Evolutionary conservation across 2,888 invertebrate genomes (phyloP).

Genomic region (Hedya salicella): DNA sequence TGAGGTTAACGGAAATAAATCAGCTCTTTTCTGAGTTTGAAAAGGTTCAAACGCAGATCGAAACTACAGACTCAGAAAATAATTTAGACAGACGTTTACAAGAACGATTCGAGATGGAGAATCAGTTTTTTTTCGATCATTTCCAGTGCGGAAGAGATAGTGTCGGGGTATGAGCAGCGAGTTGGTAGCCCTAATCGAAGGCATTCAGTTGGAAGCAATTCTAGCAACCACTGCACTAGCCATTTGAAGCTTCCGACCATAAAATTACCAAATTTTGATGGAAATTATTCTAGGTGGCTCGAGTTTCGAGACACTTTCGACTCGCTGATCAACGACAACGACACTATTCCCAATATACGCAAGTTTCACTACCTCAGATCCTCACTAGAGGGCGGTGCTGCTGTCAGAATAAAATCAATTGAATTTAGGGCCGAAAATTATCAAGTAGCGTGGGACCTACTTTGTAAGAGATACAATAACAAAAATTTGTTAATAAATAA

Average conservation of each 20-base stretch:
- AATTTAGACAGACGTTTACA: slow-evolving; percentile 6
- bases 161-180: neutral
- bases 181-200: neutral
- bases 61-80: neutral
- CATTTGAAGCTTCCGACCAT: slow-evolving; percentile 23
- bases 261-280: slow-evolving; percentile 34
- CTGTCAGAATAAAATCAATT: slow-evolving; percentile 49
- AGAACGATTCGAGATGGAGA: slow-evolving; percentile 6
- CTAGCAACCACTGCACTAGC: neutral
- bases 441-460: slow-evolving; percentile 15
- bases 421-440: slow-evolving; percentile 21
- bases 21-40: slow-evolving; percentile 11
- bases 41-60: slow-evolving; percentile 8
- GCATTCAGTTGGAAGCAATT: neutral
- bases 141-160: slow-evolving; percentile 10
- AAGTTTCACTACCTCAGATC: slow-evolving; percentile 40
- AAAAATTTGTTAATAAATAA: slow-evolving; percentile 26
- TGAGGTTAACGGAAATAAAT: slow-evolving; percentile 9
- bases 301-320: slow-evolving; percentile 37
- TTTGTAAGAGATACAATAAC: slow-evolving; percentile 27
- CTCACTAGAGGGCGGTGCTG: slow-evolving; percentile 31
- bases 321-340: slow-evolving; percentile 23
- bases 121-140: slow-evolving; percentile 13
- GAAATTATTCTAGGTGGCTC: slow-evolving; percentile 28
- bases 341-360: slow-evolving; percentile 23